These are phyloP conservation scores for Eleutherodactylus coqui DNA, from an alignment of 2,797 vertebrate species.

Conservation along the genomic window DNA sequence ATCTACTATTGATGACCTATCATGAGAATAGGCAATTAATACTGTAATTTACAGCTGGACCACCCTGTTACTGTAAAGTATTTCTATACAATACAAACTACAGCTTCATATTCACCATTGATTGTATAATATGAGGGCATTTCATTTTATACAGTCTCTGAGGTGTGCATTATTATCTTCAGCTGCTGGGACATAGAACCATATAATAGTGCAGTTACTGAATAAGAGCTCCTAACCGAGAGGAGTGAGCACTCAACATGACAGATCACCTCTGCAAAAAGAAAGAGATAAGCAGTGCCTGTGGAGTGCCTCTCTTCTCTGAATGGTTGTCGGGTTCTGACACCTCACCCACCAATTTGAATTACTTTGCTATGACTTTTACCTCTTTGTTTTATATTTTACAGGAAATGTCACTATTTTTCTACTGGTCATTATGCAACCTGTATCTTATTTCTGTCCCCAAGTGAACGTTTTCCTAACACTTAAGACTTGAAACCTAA, in stretches of 20 bases:
- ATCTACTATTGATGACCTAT: too few relatives aligned
- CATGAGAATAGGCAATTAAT: too few relatives aligned
- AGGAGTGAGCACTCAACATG: not conserved
- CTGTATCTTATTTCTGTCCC: constrained; percentile 1
- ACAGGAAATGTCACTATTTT: not conserved
- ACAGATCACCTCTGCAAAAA: not conserved
- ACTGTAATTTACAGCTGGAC: too few relatives aligned
- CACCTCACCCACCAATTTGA: not conserved
- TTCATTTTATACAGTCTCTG: too few relatives aligned
- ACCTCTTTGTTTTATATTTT: not conserved
- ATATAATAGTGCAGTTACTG: too few relatives aligned
- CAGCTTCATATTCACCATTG: not conserved
- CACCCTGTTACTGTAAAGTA: too few relatives aligned
- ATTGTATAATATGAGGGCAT: too few relatives aligned
- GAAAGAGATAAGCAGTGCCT: not conserved
- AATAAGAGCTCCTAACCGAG: too few relatives aligned
- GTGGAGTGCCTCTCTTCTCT: not conserved
- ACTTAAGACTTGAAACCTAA: constrained; percentile 8
- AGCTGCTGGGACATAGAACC: too few relatives aligned
- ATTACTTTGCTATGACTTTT: not conserved
- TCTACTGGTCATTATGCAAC: not conserved
- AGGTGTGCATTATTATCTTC: too few relatives aligned
- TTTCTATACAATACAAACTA: not conserved
- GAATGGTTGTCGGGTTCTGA: not conserved
- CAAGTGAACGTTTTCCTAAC: constrained; percentile 17